Conservation (phyloP, 2,113 vertebrate species). For the Macroglossus sobrinus region DNA sequence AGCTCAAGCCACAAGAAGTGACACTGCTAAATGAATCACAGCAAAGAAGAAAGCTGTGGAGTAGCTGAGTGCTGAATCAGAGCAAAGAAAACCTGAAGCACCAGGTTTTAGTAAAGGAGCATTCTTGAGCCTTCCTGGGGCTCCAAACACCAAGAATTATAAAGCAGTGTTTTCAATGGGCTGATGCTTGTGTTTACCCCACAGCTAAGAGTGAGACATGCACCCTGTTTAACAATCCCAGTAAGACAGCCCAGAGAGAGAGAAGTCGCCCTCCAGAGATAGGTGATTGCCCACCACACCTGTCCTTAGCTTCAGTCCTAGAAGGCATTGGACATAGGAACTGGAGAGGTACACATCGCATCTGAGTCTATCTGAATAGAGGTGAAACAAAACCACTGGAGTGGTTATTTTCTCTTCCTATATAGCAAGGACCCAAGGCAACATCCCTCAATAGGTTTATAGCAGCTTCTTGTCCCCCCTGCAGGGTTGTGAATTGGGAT, state of each 20-base stretch:
- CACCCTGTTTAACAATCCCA: background rate
- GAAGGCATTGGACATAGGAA: background rate
- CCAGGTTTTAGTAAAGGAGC: background rate
- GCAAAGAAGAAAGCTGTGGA: background rate
- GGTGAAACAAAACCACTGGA: background rate
- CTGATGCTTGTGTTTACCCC: background rate
- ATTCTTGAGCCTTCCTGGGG: background rate
- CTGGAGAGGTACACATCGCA: background rate
- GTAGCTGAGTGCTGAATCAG: background rate
- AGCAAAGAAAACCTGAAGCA: background rate
- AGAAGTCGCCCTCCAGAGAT: background rate
- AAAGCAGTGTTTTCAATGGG: background rate
- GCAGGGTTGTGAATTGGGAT: slow-evolving; percentile 72
- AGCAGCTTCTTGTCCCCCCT: slow-evolving; percentile 57
- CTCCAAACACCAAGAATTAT: background rate
- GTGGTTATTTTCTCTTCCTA: slow-evolving; percentile 11
- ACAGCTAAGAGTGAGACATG: background rate
- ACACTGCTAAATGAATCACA: background rate
- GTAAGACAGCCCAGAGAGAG: background rate
- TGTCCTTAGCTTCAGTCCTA: background rate
- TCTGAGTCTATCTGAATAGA: background rate
- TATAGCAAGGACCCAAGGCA: background rate
- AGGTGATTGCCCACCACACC: no score
- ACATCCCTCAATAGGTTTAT: slow-evolving; percentile 58
- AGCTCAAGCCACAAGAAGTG: background rate